phyloP scores from a whole-genome alignment of 2,113 vertebrate species.

The Madoqua kirkii region DNA sequence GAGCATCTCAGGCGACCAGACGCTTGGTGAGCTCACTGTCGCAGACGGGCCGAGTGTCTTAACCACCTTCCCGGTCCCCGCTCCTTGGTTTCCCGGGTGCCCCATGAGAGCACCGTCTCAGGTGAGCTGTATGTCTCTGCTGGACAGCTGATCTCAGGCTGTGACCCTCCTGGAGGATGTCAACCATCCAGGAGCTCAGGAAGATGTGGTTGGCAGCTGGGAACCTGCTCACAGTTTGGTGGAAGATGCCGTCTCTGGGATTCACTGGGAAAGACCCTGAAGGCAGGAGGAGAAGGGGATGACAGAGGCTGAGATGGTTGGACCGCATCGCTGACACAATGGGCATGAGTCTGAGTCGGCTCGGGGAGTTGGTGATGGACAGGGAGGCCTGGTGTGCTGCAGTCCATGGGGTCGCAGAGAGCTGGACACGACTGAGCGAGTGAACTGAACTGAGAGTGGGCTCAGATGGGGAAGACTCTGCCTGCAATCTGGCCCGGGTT shows the following conservation, averaged over 20 bases:
- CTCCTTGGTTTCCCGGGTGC: accelerated
- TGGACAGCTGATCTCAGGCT: neutral
- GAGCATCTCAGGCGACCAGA: neutral
- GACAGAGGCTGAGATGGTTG: neutral
- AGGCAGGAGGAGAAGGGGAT: neutral
- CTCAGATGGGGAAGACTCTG: neutral
- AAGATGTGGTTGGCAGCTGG: neutral
- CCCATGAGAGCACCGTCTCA: accelerated
- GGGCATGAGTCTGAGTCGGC: neutral
- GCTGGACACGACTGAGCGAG: neutral
- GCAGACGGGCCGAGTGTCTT: accelerated
- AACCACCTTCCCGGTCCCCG: accelerated
- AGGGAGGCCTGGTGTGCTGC: neutral
- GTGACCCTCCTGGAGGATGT: neutral
- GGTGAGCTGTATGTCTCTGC: neutral
- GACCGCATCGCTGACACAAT: neutral
- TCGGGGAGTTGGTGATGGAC: neutral
- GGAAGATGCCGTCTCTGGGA: neutral
- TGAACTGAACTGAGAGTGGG: neutral
- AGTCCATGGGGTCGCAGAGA: neutral
- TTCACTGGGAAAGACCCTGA: neutral
- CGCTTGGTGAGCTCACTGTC: neutral
- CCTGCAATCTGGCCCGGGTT: neutral
- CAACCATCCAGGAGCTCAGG: neutral
- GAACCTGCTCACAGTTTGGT: neutral